Evolutionary conservation across 2,113 vertebrate species (phyloP).

Genomic region (Hyla sarda): DNA sequence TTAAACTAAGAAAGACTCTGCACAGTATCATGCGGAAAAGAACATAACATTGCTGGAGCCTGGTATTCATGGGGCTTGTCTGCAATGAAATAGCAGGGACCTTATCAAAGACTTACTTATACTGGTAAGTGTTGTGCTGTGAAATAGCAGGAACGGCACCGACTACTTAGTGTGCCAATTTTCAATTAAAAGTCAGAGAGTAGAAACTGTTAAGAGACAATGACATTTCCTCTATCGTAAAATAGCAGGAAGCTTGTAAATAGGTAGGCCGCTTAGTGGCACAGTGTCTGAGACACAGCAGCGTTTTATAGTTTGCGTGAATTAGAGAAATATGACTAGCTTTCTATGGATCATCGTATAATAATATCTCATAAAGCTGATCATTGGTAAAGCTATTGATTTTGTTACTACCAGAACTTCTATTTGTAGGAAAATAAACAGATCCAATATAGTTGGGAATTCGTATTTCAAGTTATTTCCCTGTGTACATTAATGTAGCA

Average conservation of each 20-base stretch:
- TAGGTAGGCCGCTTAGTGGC: background rate
- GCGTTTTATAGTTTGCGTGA: background rate
- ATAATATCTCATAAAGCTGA: too few relatives aligned
- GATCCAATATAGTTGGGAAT: too few relatives aligned
- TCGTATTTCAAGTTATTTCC: background rate
- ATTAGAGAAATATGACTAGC: background rate
- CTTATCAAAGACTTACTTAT: constrained; percentile 5
- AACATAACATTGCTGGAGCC: background rate
- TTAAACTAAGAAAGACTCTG: background rate
- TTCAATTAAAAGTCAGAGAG: constrained; percentile 53
- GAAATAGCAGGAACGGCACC: constrained; percentile 14
- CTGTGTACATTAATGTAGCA: background rate
- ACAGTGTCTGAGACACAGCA: background rate
- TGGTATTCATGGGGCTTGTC: background rate
- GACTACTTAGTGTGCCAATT: background rate
- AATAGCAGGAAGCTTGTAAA: constrained; percentile 38
- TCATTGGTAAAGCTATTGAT: too few relatives aligned
- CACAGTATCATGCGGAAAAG: background rate
- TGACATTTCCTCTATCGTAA: background rate
- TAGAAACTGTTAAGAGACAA: constrained; percentile 22
- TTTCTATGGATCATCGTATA: background rate
- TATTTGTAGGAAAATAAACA: too few relatives aligned
- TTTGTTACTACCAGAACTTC: too few relatives aligned
- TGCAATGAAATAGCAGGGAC: constrained; percentile 51
- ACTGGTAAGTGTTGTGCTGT: background rate